phyloP scores from a whole-genome alignment of 2,888 invertebrate species.

The Papilio elwesi region DNA sequence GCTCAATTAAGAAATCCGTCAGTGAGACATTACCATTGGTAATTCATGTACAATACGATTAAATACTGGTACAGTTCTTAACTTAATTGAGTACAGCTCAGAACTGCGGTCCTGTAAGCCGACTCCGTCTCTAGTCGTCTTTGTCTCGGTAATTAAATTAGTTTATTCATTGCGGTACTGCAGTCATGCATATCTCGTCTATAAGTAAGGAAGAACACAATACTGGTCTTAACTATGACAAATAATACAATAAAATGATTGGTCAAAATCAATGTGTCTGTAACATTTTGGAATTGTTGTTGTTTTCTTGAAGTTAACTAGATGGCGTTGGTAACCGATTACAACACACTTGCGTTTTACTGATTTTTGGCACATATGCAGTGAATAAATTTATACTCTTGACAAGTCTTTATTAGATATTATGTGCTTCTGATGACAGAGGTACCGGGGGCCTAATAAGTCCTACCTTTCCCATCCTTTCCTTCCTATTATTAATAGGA shows the following conservation, averaged over 20 bases:
- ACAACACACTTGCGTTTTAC: background rate
- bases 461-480: no score
- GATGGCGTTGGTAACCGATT: background rate
- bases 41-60: slow-evolving; percentile 15
- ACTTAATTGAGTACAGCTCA: slow-evolving; percentile 10
- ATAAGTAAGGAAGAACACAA: background rate
- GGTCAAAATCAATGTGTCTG: no score
- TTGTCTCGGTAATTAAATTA: slow-evolving; percentile 35
- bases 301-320: background rate
- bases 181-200: background rate
- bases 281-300: background rate
- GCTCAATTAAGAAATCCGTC: background rate
- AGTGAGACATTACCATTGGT: background rate
- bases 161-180: background rate
- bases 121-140: slow-evolving; percentile 11
- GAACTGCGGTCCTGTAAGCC: slow-evolving; percentile 16
- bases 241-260: no score
- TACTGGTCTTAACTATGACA: background rate
- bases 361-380: no score
- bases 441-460: no score
- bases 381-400: no score
- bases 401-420: no score
- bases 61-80: slow-evolving; percentile 15
- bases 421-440: no score
- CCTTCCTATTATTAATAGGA: no score